phyloP scores from a whole-genome alignment of 2,113 vertebrate species.

The Etheostoma cragini region DNA sequence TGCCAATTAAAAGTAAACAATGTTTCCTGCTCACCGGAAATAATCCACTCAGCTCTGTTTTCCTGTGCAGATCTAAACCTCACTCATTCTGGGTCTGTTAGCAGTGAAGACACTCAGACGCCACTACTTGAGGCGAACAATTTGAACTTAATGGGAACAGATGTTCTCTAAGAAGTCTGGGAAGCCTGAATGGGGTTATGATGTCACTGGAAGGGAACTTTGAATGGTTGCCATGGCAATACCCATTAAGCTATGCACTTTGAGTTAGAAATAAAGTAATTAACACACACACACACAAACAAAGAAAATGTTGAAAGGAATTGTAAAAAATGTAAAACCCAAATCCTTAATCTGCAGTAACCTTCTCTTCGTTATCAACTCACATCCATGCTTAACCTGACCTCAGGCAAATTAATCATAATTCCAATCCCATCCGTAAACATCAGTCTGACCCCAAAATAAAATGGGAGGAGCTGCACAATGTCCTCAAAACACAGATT shows the following conservation, averaged over 20 bases:
- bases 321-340: not conserved
- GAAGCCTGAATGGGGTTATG: slow-evolving; percentile 38
- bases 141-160: slow-evolving; percentile 57
- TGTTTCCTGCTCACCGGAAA: not conserved
- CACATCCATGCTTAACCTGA: slow-evolving; percentile 14
- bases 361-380: slow-evolving; percentile 2
- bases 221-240: slow-evolving; percentile 43
- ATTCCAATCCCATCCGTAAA: slow-evolving; percentile 43
- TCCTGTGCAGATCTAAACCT: slow-evolving; percentile 10
- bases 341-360: slow-evolving; percentile 10
- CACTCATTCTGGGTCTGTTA: not conserved
- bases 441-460: slow-evolving; percentile 27
- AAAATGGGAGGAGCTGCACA: slow-evolving; percentile 1
- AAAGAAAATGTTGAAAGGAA: too few relatives aligned
- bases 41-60: not conserved
- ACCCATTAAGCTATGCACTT: slow-evolving; percentile 2
- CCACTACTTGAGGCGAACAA: slow-evolving; percentile 14
- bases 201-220: slow-evolving; percentile 32
- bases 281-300: not conserved
- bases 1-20: not conserved
- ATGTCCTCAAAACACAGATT: not conserved
- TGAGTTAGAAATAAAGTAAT: slow-evolving; percentile 9
- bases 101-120: slow-evolving; percentile 22
- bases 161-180: slow-evolving; percentile 41
- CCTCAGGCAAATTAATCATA: slow-evolving; percentile 23